Conservation (phyloP, 2,797 vertebrate genomes). For the Thunnus albacares region DNA sequence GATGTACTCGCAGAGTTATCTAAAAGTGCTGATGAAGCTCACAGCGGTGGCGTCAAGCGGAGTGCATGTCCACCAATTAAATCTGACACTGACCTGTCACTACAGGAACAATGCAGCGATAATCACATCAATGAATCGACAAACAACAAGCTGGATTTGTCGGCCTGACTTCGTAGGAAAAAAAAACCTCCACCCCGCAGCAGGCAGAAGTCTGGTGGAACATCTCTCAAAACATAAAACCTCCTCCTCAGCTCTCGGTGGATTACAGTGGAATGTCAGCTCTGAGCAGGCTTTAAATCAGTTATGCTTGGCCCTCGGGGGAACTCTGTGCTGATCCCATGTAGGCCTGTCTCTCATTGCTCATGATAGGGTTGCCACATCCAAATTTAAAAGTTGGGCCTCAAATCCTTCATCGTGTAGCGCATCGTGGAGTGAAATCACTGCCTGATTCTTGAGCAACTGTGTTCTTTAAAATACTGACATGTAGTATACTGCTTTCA, state of each 20-base stretch:
- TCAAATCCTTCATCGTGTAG: constrained; percentile 64
- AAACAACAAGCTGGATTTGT: constrained; percentile 71
- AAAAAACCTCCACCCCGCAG: constrained; percentile 47
- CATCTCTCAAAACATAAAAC: constrained; percentile 84
- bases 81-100: constrained; percentile 64
- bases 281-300: constrained; percentile 86
- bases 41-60: constrained; percentile 68
- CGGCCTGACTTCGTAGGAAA: constrained; percentile 17
- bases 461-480: constrained; percentile 18
- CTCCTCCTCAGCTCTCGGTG: constrained; percentile 83
- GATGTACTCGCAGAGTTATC: constrained; percentile 74
- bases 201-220: constrained; percentile 78
- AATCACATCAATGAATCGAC: constrained; percentile 62
- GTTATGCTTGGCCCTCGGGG: constrained; percentile 84
- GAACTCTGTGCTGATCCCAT: constrained; percentile 80
- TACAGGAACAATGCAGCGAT: constrained; percentile 65
- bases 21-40: constrained; percentile 78
- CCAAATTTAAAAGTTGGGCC: constrained; percentile 72
- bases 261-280: constrained; percentile 87
- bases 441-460: constrained; percentile 56
- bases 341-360: constrained; percentile 83
- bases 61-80: constrained; percentile 67
- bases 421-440: constrained; percentile 51
- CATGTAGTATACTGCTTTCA: neutral
- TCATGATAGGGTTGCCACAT: constrained; percentile 82